These are phyloP conservation scores for Cerastoderma edule DNA, from an alignment of 2,888 invertebrate species.

Conservation along the genomic window DNA sequence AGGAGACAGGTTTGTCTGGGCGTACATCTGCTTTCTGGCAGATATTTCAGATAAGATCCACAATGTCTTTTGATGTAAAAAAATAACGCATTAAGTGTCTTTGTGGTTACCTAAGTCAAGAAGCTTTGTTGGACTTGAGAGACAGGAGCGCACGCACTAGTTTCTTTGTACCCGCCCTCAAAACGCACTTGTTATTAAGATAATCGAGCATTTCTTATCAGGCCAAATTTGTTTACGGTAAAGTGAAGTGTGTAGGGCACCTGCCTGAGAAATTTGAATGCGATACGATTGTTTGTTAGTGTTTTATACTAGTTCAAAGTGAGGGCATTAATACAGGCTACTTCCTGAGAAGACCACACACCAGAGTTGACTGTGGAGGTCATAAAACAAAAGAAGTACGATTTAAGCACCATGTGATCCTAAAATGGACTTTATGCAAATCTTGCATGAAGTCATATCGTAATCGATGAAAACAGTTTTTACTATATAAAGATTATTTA, in stretches of 20 bases:
- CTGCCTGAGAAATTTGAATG: constrained; percentile 42
- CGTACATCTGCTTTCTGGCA: constrained; percentile 6
- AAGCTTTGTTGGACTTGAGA: background rate
- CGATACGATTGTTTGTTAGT: constrained; percentile 35
- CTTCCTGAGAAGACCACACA: too few species aligned
- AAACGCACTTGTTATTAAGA: constrained; percentile 45
- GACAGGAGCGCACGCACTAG: background rate
- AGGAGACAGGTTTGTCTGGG: background rate
- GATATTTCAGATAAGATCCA: too few species aligned
- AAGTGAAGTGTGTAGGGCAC: constrained; percentile 39
- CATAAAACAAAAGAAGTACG: too few species aligned
- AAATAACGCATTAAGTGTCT: background rate
- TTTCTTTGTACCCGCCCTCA: background rate
- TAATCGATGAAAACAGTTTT: too few species aligned
- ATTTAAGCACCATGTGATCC: too few species aligned
- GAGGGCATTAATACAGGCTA: too few species aligned
- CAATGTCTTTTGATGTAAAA: background rate
- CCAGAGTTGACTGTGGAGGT: too few species aligned
- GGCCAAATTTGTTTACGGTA: constrained; percentile 29
- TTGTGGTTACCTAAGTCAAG: background rate
- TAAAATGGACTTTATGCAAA: too few species aligned
- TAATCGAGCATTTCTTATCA: constrained; percentile 37
- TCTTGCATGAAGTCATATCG: too few species aligned
- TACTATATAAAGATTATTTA: too few species aligned
- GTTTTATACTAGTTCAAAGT: constrained; percentile 43